These are phyloP conservation scores for Himalopsyche kuldschensis DNA, from an alignment of 2,888 invertebrate genomes.

Conservation along the genomic window DNA sequence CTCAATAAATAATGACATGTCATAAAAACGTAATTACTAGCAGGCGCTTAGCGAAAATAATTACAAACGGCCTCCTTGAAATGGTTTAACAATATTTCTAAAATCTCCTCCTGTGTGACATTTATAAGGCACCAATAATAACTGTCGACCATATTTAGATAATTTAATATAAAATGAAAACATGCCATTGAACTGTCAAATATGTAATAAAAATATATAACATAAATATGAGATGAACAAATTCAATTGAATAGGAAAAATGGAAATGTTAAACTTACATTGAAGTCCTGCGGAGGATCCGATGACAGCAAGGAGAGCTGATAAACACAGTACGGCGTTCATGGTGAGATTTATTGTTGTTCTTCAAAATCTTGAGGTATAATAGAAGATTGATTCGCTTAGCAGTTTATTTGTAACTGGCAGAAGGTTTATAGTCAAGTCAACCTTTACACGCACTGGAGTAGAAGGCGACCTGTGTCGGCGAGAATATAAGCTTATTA, in stretches of 20 bases:
- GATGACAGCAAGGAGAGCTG: slow-evolving; percentile 56
- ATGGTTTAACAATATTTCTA: not conserved
- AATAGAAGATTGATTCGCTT: slow-evolving; percentile 50
- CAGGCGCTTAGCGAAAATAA: not conserved
- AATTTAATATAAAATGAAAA: not conserved
- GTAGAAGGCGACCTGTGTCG: slow-evolving; percentile 72
- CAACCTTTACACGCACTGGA: slow-evolving; percentile 90
- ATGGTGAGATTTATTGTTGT: slow-evolving; percentile 48
- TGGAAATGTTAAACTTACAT: slow-evolving; percentile 63
- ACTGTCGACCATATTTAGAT: not conserved
- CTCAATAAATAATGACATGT: not conserved
- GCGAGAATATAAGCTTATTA: not conserved
- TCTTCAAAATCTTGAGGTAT: slow-evolving; percentile 52
- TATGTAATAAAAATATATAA: no score
- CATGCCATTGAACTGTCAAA: not conserved
- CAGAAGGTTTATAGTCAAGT: slow-evolving; percentile 42
- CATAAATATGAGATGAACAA: no score
- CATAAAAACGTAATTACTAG: no score
- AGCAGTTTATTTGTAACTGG: slow-evolving; percentile 41
- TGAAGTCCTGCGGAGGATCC: slow-evolving; percentile 60
- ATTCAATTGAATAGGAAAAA: not conserved
- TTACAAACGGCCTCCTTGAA: not conserved
- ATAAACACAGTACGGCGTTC: slow-evolving; percentile 61
- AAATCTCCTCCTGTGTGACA: not conserved
- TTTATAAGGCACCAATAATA: not conserved